Conservation (phyloP, 2,797 vertebrate species). For the Garrulus glandarius region DNA sequence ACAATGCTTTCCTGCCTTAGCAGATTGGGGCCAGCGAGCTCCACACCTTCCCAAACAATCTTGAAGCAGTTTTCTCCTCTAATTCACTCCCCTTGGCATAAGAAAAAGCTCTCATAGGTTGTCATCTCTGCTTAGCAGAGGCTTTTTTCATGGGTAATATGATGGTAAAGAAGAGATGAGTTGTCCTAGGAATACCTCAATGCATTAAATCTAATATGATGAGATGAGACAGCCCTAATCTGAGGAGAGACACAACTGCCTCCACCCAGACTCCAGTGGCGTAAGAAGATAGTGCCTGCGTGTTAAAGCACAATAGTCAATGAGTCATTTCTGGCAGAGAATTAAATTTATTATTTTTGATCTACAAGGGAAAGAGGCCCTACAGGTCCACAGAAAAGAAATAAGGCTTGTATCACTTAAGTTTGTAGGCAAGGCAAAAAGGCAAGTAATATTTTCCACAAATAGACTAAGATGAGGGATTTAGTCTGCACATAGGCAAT, state of each 20-base stretch:
- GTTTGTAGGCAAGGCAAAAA: neutral
- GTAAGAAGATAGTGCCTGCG: neutral
- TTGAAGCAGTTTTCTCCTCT: neutral
- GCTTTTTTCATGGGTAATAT: neutral
- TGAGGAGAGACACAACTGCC: neutral
- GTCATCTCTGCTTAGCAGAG: neutral
- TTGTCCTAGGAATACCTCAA: neutral
- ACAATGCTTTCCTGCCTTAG: neutral
- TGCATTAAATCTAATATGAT: neutral
- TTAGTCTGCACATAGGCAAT: neutral
- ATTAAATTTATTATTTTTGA: neutral
- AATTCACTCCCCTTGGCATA: neutral
- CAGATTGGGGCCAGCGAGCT: neutral
- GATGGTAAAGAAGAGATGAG: neutral
- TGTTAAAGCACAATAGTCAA: neutral
- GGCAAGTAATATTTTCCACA: neutral
- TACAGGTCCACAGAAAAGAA: neutral
- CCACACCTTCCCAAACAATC: neutral
- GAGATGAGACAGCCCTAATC: conserved; percentile 7
- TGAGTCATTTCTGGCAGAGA: neutral
- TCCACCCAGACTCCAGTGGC: neutral
- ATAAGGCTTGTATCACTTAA: neutral
- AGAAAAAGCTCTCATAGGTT: neutral
- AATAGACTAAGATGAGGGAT: neutral
- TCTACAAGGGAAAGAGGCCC: neutral